Conservation (phyloP, 2,888 invertebrate species). For the Drosophila macrothrix region DNA sequence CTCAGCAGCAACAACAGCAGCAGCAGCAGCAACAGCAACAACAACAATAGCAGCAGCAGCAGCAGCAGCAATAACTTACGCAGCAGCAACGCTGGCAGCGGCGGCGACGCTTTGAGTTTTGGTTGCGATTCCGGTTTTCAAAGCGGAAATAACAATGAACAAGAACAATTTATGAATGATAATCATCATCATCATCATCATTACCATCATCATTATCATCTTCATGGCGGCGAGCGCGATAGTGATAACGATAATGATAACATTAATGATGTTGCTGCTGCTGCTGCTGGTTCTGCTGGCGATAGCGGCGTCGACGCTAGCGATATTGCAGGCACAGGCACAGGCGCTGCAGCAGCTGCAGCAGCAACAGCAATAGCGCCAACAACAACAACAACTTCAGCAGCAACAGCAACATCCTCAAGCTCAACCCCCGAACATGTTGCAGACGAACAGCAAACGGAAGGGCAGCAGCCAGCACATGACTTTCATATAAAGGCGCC, state of each 20-base stretch:
- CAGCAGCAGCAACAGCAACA: constrained; percentile 43
- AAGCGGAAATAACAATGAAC: constrained; percentile 75
- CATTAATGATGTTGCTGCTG: constrained; percentile 36
- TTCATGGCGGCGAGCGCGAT: constrained; percentile 40
- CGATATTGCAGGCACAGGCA: constrained; percentile 21
- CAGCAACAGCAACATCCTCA: constrained; percentile 21
- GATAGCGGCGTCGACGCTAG: background rate
- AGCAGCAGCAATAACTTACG: constrained; percentile 29
- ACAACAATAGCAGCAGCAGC: constrained; percentile 24
- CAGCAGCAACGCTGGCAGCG: constrained; percentile 35
- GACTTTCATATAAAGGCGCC: background rate
- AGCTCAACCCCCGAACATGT: constrained; percentile 36
- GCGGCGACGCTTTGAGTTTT: constrained; percentile 49
- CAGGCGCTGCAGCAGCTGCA: constrained; percentile 24
- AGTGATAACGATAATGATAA: constrained; percentile 30
- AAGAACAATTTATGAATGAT: constrained; percentile 72
- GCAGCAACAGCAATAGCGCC: constrained; percentile 11
- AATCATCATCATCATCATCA: constrained; percentile 74
- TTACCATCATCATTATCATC: constrained; percentile 71
- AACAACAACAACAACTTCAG: constrained; percentile 13
- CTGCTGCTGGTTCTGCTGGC: constrained; percentile 5
- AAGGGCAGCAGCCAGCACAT: constrained; percentile 3
- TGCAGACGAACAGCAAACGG: constrained; percentile 23
- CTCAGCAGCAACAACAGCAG: constrained; percentile 47
- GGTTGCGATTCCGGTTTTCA: constrained; percentile 76